phyloP scores from a whole-genome alignment of 2,113 vertebrate genomes.

The Ramphastos sulfuratus region DNA sequence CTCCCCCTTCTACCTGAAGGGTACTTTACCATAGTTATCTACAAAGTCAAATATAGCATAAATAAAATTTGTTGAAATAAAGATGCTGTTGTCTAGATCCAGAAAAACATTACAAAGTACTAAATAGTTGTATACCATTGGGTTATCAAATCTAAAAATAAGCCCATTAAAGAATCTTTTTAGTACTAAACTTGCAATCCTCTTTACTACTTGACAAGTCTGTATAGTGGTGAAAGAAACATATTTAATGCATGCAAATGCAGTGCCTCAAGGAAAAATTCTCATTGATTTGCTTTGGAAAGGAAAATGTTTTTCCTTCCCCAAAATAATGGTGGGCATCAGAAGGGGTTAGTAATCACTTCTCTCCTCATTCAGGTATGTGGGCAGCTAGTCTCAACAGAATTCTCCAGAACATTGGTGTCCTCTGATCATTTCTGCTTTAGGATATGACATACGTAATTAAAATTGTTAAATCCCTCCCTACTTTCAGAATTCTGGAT shows the following conservation, averaged over 20 bases:
- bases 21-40: neutral
- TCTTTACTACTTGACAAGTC: neutral
- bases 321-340: neutral
- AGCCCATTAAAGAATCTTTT: neutral
- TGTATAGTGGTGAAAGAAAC: neutral
- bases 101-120: neutral
- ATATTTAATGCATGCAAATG: neutral
- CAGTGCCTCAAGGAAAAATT: neutral
- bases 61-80: neutral
- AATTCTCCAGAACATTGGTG: neutral
- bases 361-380: neutral
- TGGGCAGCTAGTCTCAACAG: neutral
- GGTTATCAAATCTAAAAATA: neutral
- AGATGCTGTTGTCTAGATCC: neutral
- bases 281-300: neutral
- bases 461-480: neutral
- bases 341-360: neutral
- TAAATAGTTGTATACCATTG: neutral
- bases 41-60: neutral
- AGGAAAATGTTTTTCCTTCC: neutral
- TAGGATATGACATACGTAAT: neutral
- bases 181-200: neutral
- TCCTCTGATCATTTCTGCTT: neutral
- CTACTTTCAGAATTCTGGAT: neutral
- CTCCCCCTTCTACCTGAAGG: neutral